These are phyloP conservation scores for Cynopterus sphinx DNA, from an alignment of 2,797 vertebrate species.

Conservation along the genomic window DNA sequence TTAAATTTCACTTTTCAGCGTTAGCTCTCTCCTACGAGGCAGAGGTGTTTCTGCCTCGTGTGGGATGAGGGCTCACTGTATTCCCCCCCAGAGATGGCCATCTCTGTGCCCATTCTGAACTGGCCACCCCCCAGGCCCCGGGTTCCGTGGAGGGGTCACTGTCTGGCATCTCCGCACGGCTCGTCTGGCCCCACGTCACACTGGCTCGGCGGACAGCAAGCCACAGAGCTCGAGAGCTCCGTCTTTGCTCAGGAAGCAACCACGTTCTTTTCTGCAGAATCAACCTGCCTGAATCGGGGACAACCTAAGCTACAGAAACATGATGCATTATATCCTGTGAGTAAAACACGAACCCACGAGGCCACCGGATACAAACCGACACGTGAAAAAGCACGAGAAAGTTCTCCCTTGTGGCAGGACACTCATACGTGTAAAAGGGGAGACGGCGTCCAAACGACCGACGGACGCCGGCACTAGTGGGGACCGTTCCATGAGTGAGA, in stretches of 20 bases:
- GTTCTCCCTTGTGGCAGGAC: fast-evolving
- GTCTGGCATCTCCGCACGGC: not conserved
- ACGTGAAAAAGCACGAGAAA: fast-evolving
- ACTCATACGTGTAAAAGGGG: fast-evolving
- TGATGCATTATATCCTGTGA: too few relatives aligned
- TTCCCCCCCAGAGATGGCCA: fast-evolving
- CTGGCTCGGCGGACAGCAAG: too few relatives aligned
- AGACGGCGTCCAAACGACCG: too few relatives aligned
- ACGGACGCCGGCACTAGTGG: fast-evolving
- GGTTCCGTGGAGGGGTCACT: not conserved
- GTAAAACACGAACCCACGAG: not conserved
- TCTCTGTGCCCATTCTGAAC: not conserved
- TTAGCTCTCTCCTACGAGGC: too few relatives aligned
- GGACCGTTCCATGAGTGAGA: too few relatives aligned
- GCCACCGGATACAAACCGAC: fast-evolving
- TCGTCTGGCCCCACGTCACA: not conserved
- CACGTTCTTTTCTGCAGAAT: not conserved
- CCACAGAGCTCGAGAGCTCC: not conserved
- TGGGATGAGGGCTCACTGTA: too few relatives aligned
- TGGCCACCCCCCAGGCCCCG: not conserved
- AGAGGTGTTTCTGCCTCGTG: fast-evolving
- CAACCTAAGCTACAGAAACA: not conserved
- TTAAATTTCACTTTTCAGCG: not conserved
- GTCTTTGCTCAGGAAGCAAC: not conserved
- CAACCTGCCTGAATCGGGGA: not conserved